phyloP scores from a whole-genome alignment of 2,888 invertebrate species.

The Plagodis pulveraria region DNA sequence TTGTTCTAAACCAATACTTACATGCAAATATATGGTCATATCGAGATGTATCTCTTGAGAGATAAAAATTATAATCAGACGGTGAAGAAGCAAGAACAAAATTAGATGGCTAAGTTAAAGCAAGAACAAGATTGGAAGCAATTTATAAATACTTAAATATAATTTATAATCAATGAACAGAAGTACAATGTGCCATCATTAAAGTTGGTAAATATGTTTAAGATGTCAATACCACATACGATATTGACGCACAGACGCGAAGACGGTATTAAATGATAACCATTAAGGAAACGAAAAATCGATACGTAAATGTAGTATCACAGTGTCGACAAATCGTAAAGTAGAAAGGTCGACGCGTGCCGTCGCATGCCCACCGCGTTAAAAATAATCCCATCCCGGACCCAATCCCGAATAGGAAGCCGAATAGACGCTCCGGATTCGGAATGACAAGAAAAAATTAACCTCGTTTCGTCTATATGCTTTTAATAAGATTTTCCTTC shows the following conservation, averaged over 20 bases:
- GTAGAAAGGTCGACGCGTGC: conserved; percentile 70
- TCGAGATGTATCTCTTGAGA: conserved; percentile 38
- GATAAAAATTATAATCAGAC: conserved; percentile 30
- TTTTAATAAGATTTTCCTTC: no score
- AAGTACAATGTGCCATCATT: not conserved
- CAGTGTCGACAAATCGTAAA: conserved; percentile 67
- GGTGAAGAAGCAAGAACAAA: conserved; percentile 8
- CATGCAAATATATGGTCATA: conserved; percentile 43
- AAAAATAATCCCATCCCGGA: conserved; percentile 71
- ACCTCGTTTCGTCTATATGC: not conserved
- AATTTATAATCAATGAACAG: not conserved
- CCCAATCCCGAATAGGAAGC: conserved; percentile 77
- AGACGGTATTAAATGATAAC: not conserved
- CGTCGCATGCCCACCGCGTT: conserved; percentile 63
- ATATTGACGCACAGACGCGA: no score
- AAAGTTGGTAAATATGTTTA: no score
- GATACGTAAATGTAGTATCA: conserved; percentile 47
- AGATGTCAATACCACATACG: no score
- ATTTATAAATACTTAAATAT: not conserved
- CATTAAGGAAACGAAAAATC: no score
- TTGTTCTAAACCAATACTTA: conserved; percentile 50
- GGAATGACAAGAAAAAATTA: conserved; percentile 38
- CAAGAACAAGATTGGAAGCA: not conserved
- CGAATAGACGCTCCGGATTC: conserved; percentile 56
- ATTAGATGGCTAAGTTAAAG: conserved; percentile 2